These are phyloP conservation scores for Prorops nasuta DNA, from an alignment of 1,140 invertebrate species.

Conservation along the genomic window DNA sequence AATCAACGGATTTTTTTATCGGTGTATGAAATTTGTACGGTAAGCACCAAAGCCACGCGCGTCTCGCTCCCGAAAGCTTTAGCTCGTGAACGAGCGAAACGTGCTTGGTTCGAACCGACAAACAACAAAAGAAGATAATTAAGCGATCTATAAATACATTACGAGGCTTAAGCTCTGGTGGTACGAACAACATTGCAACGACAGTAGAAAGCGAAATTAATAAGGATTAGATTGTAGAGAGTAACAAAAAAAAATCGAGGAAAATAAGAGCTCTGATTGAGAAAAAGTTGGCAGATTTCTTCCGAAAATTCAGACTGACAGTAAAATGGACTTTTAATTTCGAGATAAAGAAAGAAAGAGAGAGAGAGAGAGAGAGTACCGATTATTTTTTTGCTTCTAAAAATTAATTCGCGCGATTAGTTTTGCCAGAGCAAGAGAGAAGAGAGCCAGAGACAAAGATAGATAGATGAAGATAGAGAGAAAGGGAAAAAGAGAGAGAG, in stretches of 20 bases:
- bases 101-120: too few species aligned
- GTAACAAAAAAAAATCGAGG: conserved; percentile 13
- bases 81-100: too few species aligned
- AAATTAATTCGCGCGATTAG: conserved; percentile 17
- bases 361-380: conserved; percentile 24
- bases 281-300: not conserved
- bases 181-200: conserved; percentile 50
- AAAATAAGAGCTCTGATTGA: not conserved
- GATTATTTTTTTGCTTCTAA: too few species aligned
- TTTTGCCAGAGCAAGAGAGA: too few species aligned
- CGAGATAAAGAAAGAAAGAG: not conserved
- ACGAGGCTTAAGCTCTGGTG: conserved; percentile 55
- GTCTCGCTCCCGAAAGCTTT: too few species aligned
- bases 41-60: too few species aligned
- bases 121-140: conserved; percentile 26
- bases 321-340: too few species aligned
- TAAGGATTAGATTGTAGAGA: conserved; percentile 14
- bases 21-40: too few species aligned
- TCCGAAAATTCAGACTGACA: too few species aligned
- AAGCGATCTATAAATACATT: conserved; percentile 57
- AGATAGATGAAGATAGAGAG: not conserved
- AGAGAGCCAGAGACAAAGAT: too few species aligned
- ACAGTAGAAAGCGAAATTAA: conserved; percentile 38
- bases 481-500: conserved; percentile 13
- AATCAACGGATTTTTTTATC: too few species aligned